Percentiles rank a stretch among this genome's conserved stretches.
Conservation (phyloP, 2,888 invertebrate species). For the Watsonalla cultraria region DNA sequence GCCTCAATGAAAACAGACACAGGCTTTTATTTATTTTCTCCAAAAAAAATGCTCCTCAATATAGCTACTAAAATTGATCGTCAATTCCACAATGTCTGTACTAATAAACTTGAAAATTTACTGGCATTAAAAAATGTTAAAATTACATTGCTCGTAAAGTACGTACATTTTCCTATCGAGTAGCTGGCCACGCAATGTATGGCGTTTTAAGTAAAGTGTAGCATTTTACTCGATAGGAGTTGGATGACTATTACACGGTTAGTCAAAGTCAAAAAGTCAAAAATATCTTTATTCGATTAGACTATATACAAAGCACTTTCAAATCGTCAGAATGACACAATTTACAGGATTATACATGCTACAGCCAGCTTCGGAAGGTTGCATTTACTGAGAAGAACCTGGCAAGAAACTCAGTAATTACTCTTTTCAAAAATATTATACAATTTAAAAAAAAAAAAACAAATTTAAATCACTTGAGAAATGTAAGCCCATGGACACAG, state of each 20-base stretch:
- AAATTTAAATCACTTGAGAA: no score
- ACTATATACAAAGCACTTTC: no score
- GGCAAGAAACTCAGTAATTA: no score
- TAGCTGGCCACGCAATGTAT: conserved; percentile 13
- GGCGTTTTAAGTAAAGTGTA: conserved; percentile 12
- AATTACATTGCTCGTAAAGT: not conserved
- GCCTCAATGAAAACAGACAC: conserved; percentile 45
- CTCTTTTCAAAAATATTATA: no score
- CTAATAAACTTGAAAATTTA: not conserved
- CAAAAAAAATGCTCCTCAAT: conserved; percentile 32
- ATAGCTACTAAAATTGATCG: conserved; percentile 22
- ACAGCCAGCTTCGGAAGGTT: no score
- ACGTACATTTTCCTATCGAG: conserved; percentile 1
- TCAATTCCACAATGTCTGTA: conserved; percentile 10
- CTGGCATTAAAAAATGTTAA: not conserved
- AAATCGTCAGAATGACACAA: no score
- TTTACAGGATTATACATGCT: no score
- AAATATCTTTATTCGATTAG: no score
- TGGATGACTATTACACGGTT: conserved; percentile 8
- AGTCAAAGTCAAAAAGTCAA: not conserved
- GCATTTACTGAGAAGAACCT: no score
- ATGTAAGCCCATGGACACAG: no score
- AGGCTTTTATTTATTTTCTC: conserved; percentile 50
- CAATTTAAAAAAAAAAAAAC: no score
- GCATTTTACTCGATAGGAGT: conserved; percentile 11